Evolutionary conservation across 2,888 invertebrate genomes (phyloP).

Genomic region (Phalera bucephala): DNA sequence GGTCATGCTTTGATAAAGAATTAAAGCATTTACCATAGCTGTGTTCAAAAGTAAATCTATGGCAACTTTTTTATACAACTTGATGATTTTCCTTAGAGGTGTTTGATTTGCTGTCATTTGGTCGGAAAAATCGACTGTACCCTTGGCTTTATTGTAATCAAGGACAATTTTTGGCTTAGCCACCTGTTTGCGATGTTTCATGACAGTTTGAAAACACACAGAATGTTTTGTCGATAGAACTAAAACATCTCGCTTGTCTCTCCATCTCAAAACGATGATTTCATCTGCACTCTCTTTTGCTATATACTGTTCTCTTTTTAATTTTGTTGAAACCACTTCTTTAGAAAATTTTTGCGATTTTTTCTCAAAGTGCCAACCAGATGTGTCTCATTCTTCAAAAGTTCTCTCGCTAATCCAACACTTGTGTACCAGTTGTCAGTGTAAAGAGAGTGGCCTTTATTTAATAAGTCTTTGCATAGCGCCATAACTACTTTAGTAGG

Average conservation of each 20-base stretch:
- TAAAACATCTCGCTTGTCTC: slow-evolving; percentile 6
- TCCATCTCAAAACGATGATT: slow-evolving; percentile 3
- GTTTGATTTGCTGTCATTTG: slow-evolving; percentile 30
- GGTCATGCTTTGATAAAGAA: slow-evolving; percentile 7
- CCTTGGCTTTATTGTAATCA: slow-evolving; percentile 25
- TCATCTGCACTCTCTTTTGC: slow-evolving; percentile 9
- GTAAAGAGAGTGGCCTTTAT: slow-evolving; percentile 3
- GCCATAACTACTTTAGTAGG: slow-evolving; percentile 6
- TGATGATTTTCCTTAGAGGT: slow-evolving; percentile 24
- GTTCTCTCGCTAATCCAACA: slow-evolving; percentile 1
- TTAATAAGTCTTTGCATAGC: background rate
- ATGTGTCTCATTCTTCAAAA: slow-evolving; percentile 27
- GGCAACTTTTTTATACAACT: slow-evolving; percentile 29
- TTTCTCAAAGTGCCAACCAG: slow-evolving; percentile 29
- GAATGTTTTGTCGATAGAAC: slow-evolving; percentile 12
- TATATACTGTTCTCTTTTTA: slow-evolving; percentile 23
- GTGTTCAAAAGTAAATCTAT: slow-evolving; percentile 23
- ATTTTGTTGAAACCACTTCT: slow-evolving; percentile 20
- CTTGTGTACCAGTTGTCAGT: slow-evolving; percentile 6
- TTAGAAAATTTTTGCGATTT: slow-evolving; percentile 30
- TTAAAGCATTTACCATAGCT: slow-evolving; percentile 25
- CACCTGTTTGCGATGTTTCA: slow-evolving; percentile 6
- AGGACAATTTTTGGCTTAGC: slow-evolving; percentile 13
- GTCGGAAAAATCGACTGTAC: slow-evolving; percentile 20
- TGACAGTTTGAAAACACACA: slow-evolving; percentile 3